Base-by-base conservation (phyloP, 35 echinoderm and acorn worm genomes). In the Lytechinus variegatus region DNA sequence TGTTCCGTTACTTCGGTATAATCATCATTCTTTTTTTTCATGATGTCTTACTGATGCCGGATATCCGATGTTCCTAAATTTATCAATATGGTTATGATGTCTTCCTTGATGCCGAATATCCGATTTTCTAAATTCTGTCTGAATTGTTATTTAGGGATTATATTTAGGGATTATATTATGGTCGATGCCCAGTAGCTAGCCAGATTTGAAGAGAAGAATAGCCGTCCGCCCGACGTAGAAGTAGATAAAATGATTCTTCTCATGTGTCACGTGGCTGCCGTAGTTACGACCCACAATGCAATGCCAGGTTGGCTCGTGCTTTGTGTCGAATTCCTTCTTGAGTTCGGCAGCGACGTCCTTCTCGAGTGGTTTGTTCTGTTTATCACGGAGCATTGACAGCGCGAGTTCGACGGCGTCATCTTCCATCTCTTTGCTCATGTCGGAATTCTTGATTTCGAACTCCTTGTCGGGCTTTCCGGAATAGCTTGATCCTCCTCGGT, bases 251-350 rank as follows among this genome's bases (percentile, higher is more conserved):
- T 95, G 94, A 27, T 94, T 95, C 10, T 60, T 95, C 60, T 97
- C 96, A 52, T 97, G 96, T n/a, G 94, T 94, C 11, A 95, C 96
- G 54, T 95, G 95, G 54, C 96, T 97, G 53, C 96, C 96, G 28
- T 95, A 97, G 72, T 97, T 93, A 3, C 95, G 33, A 27, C 96
- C 96, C 9, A 97, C 96, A 24, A 97, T 89, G 86, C 96, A 97
- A 89, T 97, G 96, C 96, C 96, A 97, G 12, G 96, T 92, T 56
- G 96, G 89, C 27, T 95, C 54, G 91, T 97, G 94, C 28, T 95
- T 94, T 56, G 94, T 95, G 96, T 97, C 96, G 54, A 97, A 97
- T 54, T 95, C 96, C 54, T 95, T 95, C 96, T 97, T 97, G 72
- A 97, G 94, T 33, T 88, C 87, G 55, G 96, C 92, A 54, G 96